A percentile compares a stretch with the other conserved stretches of the same genome.
These are phyloP conservation scores for Tethea ocularis DNA, from an alignment of 2,888 invertebrate genomes.

Conservation along the genomic window DNA sequence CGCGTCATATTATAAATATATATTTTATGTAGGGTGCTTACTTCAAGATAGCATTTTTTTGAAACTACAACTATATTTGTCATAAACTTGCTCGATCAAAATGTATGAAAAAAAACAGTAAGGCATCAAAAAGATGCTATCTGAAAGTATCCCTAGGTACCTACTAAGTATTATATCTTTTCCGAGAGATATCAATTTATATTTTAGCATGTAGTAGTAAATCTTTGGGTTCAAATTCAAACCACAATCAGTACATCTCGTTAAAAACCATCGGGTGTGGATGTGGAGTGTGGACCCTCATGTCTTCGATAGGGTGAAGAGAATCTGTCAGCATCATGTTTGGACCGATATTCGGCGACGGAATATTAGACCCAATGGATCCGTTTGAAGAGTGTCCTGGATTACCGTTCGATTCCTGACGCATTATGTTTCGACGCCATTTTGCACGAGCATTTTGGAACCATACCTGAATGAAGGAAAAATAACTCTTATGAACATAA, in stretches of 20 bases:
- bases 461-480: constrained; percentile 91
- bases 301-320: constrained; percentile 65
- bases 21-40: too few relatives aligned
- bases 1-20: too few relatives aligned
- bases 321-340: constrained; percentile 57
- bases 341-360: constrained; percentile 41
- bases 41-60: too few relatives aligned
- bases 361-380: constrained; percentile 30
- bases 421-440: constrained; percentile 97
- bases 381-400: constrained; percentile 52
- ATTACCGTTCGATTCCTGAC: constrained; percentile 86
- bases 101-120: too few relatives aligned
- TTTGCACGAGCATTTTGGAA: constrained; percentile 99
- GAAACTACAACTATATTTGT: too few relatives aligned
- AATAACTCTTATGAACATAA: neutral
- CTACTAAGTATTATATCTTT: too few relatives aligned
- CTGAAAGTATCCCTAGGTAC: too few relatives aligned
- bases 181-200: too few relatives aligned
- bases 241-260: constrained; percentile 67
- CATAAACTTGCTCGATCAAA: too few relatives aligned
- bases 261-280: constrained; percentile 64
- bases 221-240: neutral
- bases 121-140: too few relatives aligned
- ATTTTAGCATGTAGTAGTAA: neutral
- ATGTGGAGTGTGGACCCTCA: constrained; percentile 70